phyloP scores from a whole-genome alignment of 1,140 invertebrate species.

The Euura saliciscinereae region DNA sequence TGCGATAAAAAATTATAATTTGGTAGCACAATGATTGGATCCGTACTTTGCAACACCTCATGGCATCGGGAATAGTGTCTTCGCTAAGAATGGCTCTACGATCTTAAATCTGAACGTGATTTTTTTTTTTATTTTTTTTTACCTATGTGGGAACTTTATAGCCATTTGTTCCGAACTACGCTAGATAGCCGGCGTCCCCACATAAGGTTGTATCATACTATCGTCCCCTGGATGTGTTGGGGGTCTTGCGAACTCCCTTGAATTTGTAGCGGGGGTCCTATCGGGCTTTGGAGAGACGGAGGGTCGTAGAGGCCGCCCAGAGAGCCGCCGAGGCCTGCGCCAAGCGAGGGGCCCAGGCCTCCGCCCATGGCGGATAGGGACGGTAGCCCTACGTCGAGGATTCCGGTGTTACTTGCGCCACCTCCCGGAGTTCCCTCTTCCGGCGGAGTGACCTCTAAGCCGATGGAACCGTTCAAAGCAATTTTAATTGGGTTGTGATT shows the following conservation, averaged over 20 bases:
- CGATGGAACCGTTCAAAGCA: slow-evolving; percentile 83
- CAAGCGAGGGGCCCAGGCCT: slow-evolving; percentile 26
- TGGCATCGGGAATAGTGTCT: no score
- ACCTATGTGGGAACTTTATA: slow-evolving; percentile 61
- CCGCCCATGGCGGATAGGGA: slow-evolving; percentile 45
- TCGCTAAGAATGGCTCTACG: no score
- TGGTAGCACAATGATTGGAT: no score
- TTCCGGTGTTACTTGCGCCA: slow-evolving; percentile 61
- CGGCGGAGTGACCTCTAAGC: slow-evolving; percentile 82
- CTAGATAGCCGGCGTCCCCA: slow-evolving; percentile 80
- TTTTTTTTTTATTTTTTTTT: no score
- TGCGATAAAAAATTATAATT: no score
- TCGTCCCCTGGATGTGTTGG: slow-evolving; percentile 83
- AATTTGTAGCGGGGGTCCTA: slow-evolving; percentile 38
- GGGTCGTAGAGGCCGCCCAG: slow-evolving; percentile 54
- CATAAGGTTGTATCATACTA: slow-evolving; percentile 92
- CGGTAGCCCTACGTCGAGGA: slow-evolving; percentile 64
- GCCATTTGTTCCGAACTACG: slow-evolving; percentile 72
- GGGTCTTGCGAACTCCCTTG: slow-evolving; percentile 65
- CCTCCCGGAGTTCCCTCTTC: slow-evolving; percentile 68
- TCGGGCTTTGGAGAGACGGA: slow-evolving; percentile 37
- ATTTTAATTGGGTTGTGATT: slow-evolving; percentile 78
- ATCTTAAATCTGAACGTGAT: no score
- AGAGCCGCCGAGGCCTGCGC: slow-evolving; percentile 56
- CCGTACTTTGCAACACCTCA: no score